Percentiles rank a stretch among this genome's conserved stretches.
Evolutionary conservation across 2,797 vertebrate species (phyloP).

Genomic region (Cirrhinus molitorella): DNA sequence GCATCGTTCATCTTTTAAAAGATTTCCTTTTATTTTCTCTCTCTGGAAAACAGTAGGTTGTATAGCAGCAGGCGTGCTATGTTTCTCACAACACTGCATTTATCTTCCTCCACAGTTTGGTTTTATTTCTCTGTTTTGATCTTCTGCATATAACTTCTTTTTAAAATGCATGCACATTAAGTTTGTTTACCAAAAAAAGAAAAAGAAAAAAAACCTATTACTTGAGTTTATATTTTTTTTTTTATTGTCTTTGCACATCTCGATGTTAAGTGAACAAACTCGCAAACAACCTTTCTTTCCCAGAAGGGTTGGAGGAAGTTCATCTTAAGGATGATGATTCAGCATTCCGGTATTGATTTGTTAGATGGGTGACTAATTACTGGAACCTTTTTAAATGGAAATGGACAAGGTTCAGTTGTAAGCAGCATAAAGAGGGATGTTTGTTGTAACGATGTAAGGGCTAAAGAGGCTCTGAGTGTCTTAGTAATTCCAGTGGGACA

Average conservation of each 20-base stretch:
- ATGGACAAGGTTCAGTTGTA: slow-evolving; percentile 21
- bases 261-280: slow-evolving; percentile 15
- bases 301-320: slow-evolving; percentile 31
- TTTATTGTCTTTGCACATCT: not conserved
- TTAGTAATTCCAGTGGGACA: not conserved
- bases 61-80: not conserved
- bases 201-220: too few species aligned
- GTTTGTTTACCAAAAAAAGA: not conserved
- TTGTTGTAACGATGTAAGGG: not conserved
- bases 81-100: not conserved
- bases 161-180: not conserved
- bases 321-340: slow-evolving; percentile 32
- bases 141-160: not conserved
- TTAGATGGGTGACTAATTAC: slow-evolving; percentile 36
- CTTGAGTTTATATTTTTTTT: too few species aligned
- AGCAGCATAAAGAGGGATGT: slow-evolving; percentile 10
- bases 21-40: not conserved
- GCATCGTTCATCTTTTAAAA: not conserved
- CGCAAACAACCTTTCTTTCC: slow-evolving; percentile 14
- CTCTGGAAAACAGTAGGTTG: not conserved
- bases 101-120: not conserved
- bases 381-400: slow-evolving; percentile 41
- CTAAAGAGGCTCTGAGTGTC: not conserved
- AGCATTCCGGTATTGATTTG: slow-evolving; percentile 47
- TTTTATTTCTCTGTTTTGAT: not conserved